phyloP scores from a whole-genome alignment of 2,888 invertebrate genomes.

The Ptilodon capucinus region DNA sequence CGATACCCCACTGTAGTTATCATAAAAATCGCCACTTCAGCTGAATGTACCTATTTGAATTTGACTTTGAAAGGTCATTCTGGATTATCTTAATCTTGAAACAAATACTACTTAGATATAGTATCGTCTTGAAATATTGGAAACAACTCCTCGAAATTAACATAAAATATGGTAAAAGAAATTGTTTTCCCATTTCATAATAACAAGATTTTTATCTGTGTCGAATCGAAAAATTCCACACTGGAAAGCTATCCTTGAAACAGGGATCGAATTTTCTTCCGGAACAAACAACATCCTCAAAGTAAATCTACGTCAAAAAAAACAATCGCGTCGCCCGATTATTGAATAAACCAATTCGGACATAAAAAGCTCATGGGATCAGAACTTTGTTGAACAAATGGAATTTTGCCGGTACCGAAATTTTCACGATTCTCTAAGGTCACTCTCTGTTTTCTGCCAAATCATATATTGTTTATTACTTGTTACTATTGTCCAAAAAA shows the following conservation, averaged over 20 bases:
- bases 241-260: too few relatives aligned
- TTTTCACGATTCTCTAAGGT: slow-evolving; percentile 8
- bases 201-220: too few relatives aligned
- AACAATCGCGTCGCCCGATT: not conserved
- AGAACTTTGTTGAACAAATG: slow-evolving; percentile 7
- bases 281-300: not conserved
- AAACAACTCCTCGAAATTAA: too few relatives aligned
- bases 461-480: not conserved
- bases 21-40: too few relatives aligned
- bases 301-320: not conserved
- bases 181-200: too few relatives aligned
- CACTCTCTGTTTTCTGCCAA: not conserved
- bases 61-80: not conserved
- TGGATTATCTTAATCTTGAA: not conserved
- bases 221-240: too few relatives aligned
- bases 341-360: not conserved
- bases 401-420: slow-evolving; percentile 2
- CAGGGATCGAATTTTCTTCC: not conserved
- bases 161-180: too few relatives aligned
- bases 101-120: too few relatives aligned
- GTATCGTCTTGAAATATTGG: too few relatives aligned
- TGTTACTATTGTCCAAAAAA: too few relatives aligned
- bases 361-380: slow-evolving; percentile 4
- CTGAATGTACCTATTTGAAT: too few relatives aligned
- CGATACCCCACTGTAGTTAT: too few relatives aligned